Percentiles rank a stretch among this genome's conserved stretches.
Conservation (phyloP, 1,140 invertebrate species). For the Uloborus diversus region DNA sequence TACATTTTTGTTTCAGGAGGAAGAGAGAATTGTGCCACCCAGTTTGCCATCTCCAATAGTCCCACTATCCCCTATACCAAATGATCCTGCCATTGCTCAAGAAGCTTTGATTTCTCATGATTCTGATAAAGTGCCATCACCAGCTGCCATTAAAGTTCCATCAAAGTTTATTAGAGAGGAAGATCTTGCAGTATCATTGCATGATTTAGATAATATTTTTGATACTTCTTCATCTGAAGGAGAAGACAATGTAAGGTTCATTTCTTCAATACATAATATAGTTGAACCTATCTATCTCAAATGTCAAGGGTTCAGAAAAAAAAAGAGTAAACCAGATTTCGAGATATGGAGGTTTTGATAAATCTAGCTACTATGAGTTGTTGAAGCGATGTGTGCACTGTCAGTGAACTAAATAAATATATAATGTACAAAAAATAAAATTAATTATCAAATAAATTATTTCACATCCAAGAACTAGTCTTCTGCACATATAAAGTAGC, state of each 20-base stretch:
- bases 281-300: too few species aligned
- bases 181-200: constrained; percentile 83
- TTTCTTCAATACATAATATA: too few species aligned
- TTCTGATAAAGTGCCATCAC: constrained; percentile 31
- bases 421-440: too few species aligned
- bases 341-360: too few species aligned
- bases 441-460: too few species aligned
- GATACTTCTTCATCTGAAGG: constrained; percentile 86
- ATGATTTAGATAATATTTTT: constrained; percentile 93
- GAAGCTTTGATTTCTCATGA: not conserved
- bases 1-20: not conserved
- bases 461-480: too few species aligned
- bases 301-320: too few species aligned
- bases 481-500: too few species aligned
- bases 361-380: too few species aligned
- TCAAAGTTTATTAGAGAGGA: constrained; percentile 67
- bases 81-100: not conserved
- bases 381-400: too few species aligned
- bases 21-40: constrained; percentile 6
- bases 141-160: constrained; percentile 15
- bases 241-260: constrained; percentile 75
- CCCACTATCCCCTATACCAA: not conserved
- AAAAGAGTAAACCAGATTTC: too few species aligned
- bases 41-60: not conserved
- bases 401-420: too few species aligned